Base-by-base conservation (phyloP, 2,888 invertebrate species). In the Calliphora vomitoria region DNA sequence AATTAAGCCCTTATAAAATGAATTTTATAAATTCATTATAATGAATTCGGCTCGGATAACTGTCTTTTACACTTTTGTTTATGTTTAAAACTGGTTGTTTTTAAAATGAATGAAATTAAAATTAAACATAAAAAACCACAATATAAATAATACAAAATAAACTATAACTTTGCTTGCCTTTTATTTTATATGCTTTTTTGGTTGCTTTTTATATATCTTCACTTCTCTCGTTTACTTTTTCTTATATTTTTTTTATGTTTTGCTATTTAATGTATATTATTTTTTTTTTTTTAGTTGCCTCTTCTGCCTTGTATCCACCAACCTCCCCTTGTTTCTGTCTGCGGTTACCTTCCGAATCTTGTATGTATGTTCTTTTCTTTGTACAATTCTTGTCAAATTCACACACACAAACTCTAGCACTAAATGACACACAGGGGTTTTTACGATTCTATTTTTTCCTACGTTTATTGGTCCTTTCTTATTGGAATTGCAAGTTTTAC, bases 281-380 rank as follows among this genome's bases (percentile, higher is more conserved):
- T 82, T 25, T 25, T 25, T 25, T 20, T 58, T 76, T 75, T 25
- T 66, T 75, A 62, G 20, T 68, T 68, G 66, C 60, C 64, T 76
- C 58, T 25, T 76, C 58, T 25, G 58, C 18, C 62, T 72, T 62
- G 58, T 66, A 50, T 75, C 81, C 84, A 81, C 84, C 81, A 81
- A 64, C 69, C 84, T 68, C 84, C 81, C 80, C 84, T 84, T 84
- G 64, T 35, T 84, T 44, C 31, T 72, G 84, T 87, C 87, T 84
- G 76, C 81, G 69, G 85, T 85, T 81, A 66, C 62, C 75, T 76
- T 64, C 58, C 15, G 55, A 79, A 68, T 80, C 64, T 76, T 50
- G 58, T 74, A 62, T 60, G 58, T 47, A 55, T 41, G 62, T 58
- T 64, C 18, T 68, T 66, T 82, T 74, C 82, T 82, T 82, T 79